Evolutionary conservation across 2,888 invertebrate genomes (phyloP), one percentile per base, ranked within the genome.

Genomic region (Thymelicus lineola): DNA sequence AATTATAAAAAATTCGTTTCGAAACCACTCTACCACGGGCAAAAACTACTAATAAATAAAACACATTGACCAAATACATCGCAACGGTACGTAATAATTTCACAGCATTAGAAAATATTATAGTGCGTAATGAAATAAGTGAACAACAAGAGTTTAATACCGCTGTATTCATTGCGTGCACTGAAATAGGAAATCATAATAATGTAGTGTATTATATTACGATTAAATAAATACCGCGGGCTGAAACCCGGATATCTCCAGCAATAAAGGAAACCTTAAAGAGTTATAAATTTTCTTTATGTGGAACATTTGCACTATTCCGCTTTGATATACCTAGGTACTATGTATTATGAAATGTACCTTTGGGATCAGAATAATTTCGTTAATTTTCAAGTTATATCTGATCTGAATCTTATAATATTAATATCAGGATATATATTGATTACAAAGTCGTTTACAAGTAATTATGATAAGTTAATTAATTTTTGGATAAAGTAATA

Each of bases 251-350:
- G 67, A 67, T 53, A 60, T 60, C 50, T 60, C 60, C 55, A 17
- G 67, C 28, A 67, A 55, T 67, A 67, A 67, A 42, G 46, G 58
- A 66, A 60, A 60, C 53, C 61, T 45, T 36, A 45, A 46, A 35
- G 35, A 42, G 53, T 15, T 45, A 68, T 68, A 68, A 61, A 68
- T 68, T 61, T 61, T 53, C 53, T 61, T 67, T 67, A 61, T 53
- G 67, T 55, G 68, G 50, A 57, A 46, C 62, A 62, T 68, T 61
- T 68, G 62, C 67, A 55, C 67, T 58, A 68, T 61, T 68, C 53
- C 48, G 60, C 60, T n/a, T 28, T 38, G 15, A 20, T 20, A 9
- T 60, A 50, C 20, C 38, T 48, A n/a, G n/a, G n/a, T n/a, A 28
- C 28, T 28, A 28, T 28, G 28, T 28, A 28, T 48, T 50, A 66